Base-by-base conservation (phyloP, 2,888 invertebrate genomes). In the Microctonus aethiopoides region DNA sequence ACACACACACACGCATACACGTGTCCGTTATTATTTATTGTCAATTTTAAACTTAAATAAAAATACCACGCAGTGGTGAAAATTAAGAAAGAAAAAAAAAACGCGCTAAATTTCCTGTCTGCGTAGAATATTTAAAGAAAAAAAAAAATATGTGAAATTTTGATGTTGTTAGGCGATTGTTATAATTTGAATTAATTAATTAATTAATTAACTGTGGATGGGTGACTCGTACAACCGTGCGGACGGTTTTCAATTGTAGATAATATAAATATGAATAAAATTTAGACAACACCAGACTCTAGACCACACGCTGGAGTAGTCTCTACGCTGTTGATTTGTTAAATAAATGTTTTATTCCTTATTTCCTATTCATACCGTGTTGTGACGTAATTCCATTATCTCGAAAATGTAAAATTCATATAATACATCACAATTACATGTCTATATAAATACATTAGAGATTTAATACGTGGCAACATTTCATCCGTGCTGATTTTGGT, bases 321-420 rank as follows among this genome's bases (percentile, higher is more conserved):
- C 79, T 73, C 67, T 78, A 74, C 75, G 78, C 80, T 82, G 81
- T 82, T 82, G 79, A 82, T 82, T 82, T 82, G 81, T 81, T 81
- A 80, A 81, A 76, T 81, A 82, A 82, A 81, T 82, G 81, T 81
- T 81, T 71, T 82, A 82, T 81, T 81, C 82, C 79, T 74, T 81
- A 81, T 69, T 70, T 68, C 56, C 16, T 29, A 41, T 29, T 34
- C 20, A 66, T 26, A 57, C 11, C 60, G 24, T 64, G 24, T 68
- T 41, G 20, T 62, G 57, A n/a, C n/a, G n/a, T n/a, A n/a, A n/a
- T n/a, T n/a, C n/a, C n/a, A n/a, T n/a, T n/a, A n/a, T n/a, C n/a
- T n/a, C n/a, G n/a, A n/a, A n/a, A n/a, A n/a, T n/a, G n/a, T n/a
- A n/a, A n/a, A n/a, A n/a, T n/a, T n/a, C n/a, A n/a, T n/a, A n/a